A percentile compares a stretch with the other conserved stretches of the same genome.
phyloP scores from a whole-genome alignment of 2,797 vertebrate genomes.

The Manis javanica region DNA sequence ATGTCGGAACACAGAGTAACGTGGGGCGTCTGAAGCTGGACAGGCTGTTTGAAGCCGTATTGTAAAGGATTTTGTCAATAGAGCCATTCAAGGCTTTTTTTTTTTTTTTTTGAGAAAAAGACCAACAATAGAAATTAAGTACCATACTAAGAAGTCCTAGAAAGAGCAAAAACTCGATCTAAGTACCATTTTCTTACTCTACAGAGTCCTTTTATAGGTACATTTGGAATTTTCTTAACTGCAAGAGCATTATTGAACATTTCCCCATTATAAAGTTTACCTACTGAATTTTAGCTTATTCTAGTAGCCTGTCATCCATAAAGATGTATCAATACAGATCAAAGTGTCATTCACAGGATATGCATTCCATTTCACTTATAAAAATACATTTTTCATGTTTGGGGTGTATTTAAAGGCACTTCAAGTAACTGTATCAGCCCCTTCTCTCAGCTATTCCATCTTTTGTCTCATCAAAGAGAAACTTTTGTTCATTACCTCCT shows the following conservation, averaged over 20 bases:
- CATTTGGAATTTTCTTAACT: not conserved
- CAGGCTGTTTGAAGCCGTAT: not conserved
- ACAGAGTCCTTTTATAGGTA: not conserved
- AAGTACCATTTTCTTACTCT: not conserved
- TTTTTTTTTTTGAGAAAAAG: not conserved
- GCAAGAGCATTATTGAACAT: not conserved
- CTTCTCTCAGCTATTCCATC: not conserved
- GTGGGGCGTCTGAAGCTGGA: not conserved
- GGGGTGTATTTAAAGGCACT: not conserved
- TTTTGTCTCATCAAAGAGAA: not conserved
- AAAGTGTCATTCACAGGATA: not conserved
- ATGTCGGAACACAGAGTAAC: not conserved
- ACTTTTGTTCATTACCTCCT: not conserved
- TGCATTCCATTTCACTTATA: not conserved
- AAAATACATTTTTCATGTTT: constrained; percentile 5
- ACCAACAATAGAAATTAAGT: not conserved
- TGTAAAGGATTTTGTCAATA: not conserved
- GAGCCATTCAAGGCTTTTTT: not conserved
- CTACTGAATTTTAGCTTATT: not conserved
- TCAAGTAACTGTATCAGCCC: not conserved
- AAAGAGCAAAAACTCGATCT: not conserved
- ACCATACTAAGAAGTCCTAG: not conserved
- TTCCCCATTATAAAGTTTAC: not conserved
- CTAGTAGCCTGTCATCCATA: not conserved
- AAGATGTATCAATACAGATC: not conserved